Percentiles rank a stretch among this genome's conserved stretches.
These are phyloP conservation scores for Agonopterix subpropinquella DNA, from an alignment of 2,888 invertebrate genomes.

Conservation along the genomic window DNA sequence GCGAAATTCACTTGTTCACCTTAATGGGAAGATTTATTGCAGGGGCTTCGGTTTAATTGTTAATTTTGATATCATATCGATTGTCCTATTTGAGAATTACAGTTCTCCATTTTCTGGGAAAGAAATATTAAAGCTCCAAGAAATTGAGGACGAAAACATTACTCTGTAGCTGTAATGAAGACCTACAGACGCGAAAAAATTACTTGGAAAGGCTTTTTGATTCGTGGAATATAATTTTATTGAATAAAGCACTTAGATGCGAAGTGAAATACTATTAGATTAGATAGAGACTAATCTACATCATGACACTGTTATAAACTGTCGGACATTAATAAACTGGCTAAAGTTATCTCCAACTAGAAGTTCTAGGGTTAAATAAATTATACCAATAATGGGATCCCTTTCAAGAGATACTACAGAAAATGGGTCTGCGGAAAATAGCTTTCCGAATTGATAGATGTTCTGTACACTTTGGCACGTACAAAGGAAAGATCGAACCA, in stretches of 20 bases:
- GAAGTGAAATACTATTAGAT: too few relatives aligned
- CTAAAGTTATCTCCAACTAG: neutral
- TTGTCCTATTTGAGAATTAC: too few relatives aligned
- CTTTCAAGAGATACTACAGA: neutral
- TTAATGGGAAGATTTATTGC: slow-evolving; percentile 33
- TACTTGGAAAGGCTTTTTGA: too few relatives aligned
- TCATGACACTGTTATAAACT: neutral
- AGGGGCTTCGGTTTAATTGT: slow-evolving; percentile 6
- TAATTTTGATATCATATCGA: neutral
- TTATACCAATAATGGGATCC: neutral
- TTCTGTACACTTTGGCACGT: neutral
- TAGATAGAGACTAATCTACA: too few relatives aligned
- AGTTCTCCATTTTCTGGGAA: too few relatives aligned
- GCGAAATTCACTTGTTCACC: slow-evolving; percentile 41
- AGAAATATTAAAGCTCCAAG: too few relatives aligned
- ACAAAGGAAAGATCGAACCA: slow-evolving; percentile 5
- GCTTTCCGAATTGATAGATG: neutral
- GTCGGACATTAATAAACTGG: neutral
- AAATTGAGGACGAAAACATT: too few relatives aligned
- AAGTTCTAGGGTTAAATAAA: neutral
- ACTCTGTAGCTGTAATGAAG: too few relatives aligned
- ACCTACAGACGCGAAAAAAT: too few relatives aligned
- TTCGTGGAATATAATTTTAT: too few relatives aligned
- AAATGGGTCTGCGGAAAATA: neutral
- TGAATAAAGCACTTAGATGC: too few relatives aligned